These are phyloP conservation scores for Notamacropus eugenii DNA, from an alignment of 2,797 vertebrate genomes.

Conservation along the genomic window DNA sequence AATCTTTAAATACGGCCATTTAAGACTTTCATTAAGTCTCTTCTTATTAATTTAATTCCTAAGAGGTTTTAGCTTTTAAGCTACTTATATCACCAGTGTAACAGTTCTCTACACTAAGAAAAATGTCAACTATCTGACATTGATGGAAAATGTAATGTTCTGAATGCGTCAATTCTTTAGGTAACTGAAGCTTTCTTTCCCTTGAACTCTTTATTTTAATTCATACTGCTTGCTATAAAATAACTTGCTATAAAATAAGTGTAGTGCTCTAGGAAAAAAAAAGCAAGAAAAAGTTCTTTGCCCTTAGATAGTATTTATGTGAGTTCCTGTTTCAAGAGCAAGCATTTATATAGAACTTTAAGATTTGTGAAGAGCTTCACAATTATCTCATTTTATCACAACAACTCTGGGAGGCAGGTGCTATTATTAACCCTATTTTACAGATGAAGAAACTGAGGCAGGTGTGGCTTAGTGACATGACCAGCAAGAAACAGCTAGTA, in stretches of 20 bases:
- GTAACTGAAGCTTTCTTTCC: not conserved
- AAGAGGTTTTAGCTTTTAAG: constrained; percentile 11
- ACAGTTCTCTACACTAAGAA: not conserved
- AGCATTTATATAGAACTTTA: not conserved
- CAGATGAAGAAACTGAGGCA: not conserved
- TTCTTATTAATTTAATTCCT: not conserved
- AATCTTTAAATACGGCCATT: constrained; percentile 15
- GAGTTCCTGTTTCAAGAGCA: not conserved
- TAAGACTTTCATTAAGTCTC: not conserved
- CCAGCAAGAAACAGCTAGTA: not conserved
- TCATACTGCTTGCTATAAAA: no score
- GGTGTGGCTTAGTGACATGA: not conserved
- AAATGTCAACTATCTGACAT: not conserved
- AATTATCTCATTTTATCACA: not conserved
- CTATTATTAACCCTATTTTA: not conserved
- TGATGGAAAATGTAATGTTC: not conserved
- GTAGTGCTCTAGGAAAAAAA: not conserved
- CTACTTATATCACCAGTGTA: not conserved
- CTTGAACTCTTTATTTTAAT: not conserved
- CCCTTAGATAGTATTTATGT: not conserved
- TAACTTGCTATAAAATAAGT: not conserved
- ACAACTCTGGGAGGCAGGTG: not conserved
- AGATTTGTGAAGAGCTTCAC: not conserved
- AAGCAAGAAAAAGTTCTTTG: not conserved
- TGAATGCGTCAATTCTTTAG: not conserved